Evolutionary conservation across 2,797 vertebrate species (phyloP).

Genomic region (Neomorphus geoffroyi): DNA sequence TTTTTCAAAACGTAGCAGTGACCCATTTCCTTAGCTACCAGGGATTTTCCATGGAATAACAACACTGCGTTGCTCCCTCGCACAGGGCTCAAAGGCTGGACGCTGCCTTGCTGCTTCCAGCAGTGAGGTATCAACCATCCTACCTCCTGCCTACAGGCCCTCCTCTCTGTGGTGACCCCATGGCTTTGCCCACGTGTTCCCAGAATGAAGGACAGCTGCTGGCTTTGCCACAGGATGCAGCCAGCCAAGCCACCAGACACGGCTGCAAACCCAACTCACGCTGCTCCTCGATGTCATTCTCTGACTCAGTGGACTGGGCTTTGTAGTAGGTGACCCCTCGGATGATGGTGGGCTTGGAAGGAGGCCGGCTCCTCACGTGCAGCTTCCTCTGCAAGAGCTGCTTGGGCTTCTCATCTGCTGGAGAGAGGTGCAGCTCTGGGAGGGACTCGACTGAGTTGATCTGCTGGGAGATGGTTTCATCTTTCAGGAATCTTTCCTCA

Average conservation of each 20-base stretch:
- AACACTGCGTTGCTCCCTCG: not conserved
- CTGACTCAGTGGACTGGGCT: slow-evolving; percentile 86
- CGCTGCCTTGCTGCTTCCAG: not conserved
- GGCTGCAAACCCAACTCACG: slow-evolving; percentile 80
- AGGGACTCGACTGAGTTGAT: slow-evolving; percentile 70
- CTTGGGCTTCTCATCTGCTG: slow-evolving; percentile 61
- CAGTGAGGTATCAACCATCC: accelerated
- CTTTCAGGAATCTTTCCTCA: slow-evolving; percentile 82
- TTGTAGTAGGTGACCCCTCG: slow-evolving; percentile 96
- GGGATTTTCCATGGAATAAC: not conserved
- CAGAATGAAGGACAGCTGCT: accelerated
- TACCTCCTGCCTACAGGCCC: not conserved
- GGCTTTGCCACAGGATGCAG: not conserved
- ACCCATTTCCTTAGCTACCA: not conserved
- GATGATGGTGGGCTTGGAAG: slow-evolving; percentile 82
- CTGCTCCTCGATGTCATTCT: slow-evolving; percentile 85
- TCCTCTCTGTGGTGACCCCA: not conserved
- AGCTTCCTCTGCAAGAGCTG: slow-evolving; percentile 70
- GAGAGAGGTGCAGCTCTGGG: slow-evolving; percentile 56
- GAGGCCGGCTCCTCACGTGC: slow-evolving; percentile 62
- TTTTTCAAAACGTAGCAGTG: not conserved
- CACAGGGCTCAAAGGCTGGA: not conserved
- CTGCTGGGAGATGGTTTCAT: slow-evolving; percentile 75
- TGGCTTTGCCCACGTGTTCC: accelerated
- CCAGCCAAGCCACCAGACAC: accelerated